Base-by-base conservation (phyloP, 2,888 invertebrate genomes). In the Achlya flavicornis region DNA sequence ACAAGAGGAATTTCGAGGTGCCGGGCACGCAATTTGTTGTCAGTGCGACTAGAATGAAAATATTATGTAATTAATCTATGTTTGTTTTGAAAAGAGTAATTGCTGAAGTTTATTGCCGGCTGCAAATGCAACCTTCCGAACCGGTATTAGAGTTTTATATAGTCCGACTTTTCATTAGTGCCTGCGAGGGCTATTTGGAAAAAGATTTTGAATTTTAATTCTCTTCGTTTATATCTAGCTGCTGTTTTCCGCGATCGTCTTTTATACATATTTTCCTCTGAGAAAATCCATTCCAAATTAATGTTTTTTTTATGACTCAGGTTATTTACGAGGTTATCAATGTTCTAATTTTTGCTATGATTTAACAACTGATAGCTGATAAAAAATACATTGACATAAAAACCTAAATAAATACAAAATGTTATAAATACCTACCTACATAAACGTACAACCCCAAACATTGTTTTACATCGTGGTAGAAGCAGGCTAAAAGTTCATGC, bases 351-450 rank as follows among this genome's bases (percentile, higher is more conserved):
- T 26, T 7, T 19, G 19, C 48, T 8, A n/a, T 46, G 48, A 53
- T 53, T 53, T 16, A 16, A 53, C 10, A 8, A 10, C 3, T 53
- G 53, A 53, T 53, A 19, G 53, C 16, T 16, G 48, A 48, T 48
- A 48, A 46, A 7, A 46, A 48, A 19, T 46, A 46, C n/a, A n/a
- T 53, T 53, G 53, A 53, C 53, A 53, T 53, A 53, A 53, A 53
- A 53, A 53, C 53, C 53, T 53, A n/a, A 16, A 53, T 53, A 19
- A 53, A 53, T 53, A 53, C 19, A 19, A 53, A 53, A 4, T 41
- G 12, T 41, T 7, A 3, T 12, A 41, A 10, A 8, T 38, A 38
- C 35, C 46, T 38, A 38, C 35, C 46, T 14, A 48, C 14, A 6
- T 14, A 48, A 14, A 48, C 6, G n/a, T 48, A 48, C 16, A 48